Evolutionary conservation across 2,888 invertebrate genomes (phyloP).

Genomic region (Heterodera filipjevi): DNA sequence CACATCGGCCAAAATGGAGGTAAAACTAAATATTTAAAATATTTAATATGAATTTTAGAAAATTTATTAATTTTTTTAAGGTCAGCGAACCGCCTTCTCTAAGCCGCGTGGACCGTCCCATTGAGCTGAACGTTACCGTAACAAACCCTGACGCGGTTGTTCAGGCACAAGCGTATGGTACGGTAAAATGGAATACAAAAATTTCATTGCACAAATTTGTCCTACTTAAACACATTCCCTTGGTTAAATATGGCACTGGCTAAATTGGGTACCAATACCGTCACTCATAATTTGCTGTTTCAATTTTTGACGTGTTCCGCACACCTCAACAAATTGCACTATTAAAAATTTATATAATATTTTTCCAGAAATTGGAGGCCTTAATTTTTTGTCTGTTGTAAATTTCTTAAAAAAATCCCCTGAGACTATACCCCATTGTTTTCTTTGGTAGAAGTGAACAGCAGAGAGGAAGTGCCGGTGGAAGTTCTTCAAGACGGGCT

Average conservation of each 20-base stretch:
- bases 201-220: not conserved
- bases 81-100: conserved; percentile 42
- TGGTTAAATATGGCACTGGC: not conserved
- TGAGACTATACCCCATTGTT: not conserved
- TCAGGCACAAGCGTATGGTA: conserved; percentile 56
- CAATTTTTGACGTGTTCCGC: not conserved
- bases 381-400: not conserved
- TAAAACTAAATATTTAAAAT: not conserved
- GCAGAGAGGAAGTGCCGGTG: conserved; percentile 26
- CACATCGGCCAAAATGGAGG: not conserved
- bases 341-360: not conserved
- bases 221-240: not conserved
- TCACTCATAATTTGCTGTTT: not conserved
- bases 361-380: not conserved
- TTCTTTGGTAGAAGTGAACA: conserved; percentile 23
- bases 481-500: conserved; percentile 41
- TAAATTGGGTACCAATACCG: not conserved
- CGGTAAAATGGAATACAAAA: conserved; percentile 9
- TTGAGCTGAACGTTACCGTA: conserved; percentile 50
- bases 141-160: conserved; percentile 48
- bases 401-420: not conserved
- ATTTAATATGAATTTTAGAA: not conserved
- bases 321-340: not conserved
- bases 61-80: not conserved
- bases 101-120: conserved; percentile 57